These are phyloP conservation scores for Trachurus trachurus DNA, from an alignment of 2,797 vertebrate species.

Conservation along the genomic window DNA sequence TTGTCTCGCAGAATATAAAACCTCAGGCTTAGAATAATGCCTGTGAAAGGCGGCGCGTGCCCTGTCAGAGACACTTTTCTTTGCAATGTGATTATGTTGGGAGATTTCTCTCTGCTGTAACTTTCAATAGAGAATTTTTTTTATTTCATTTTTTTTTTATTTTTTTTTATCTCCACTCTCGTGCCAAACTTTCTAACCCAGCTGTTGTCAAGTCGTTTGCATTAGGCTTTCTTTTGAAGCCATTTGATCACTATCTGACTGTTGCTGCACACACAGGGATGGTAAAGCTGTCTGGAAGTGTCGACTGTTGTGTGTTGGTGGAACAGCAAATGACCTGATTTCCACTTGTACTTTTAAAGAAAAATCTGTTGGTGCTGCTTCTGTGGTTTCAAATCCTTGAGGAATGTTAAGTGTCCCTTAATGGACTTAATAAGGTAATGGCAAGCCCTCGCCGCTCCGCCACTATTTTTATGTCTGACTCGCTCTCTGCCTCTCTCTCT, in stretches of 20 bases:
- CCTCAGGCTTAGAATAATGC: conserved; percentile 73
- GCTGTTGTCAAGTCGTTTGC: conserved; percentile 49
- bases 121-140: conserved; percentile 51
- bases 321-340: conserved; percentile 39
- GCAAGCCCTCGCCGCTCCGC: neutral
- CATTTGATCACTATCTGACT: conserved; percentile 62
- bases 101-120: conserved; percentile 51
- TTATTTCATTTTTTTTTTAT: conserved; percentile 43
- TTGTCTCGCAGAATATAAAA: conserved; percentile 71
- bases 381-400: conserved; percentile 16
- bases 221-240: conserved; percentile 59
- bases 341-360: conserved; percentile 24
- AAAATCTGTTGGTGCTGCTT: conserved; percentile 12
- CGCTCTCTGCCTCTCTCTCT: neutral
- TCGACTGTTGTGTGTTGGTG: conserved; percentile 19
- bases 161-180: conserved; percentile 34
- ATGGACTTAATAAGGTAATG: conserved; percentile 50
- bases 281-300: conserved; percentile 24
- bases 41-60: conserved; percentile 59
- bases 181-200: conserved; percentile 55
- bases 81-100: conserved; percentile 60
- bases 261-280: conserved; percentile 31
- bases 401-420: conserved; percentile 32
- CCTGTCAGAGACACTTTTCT: conserved; percentile 67
- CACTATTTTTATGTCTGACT: conserved; percentile 1